Conservation (phyloP, 2,888 invertebrate genomes). For the Electrophaes corylata region DNA sequence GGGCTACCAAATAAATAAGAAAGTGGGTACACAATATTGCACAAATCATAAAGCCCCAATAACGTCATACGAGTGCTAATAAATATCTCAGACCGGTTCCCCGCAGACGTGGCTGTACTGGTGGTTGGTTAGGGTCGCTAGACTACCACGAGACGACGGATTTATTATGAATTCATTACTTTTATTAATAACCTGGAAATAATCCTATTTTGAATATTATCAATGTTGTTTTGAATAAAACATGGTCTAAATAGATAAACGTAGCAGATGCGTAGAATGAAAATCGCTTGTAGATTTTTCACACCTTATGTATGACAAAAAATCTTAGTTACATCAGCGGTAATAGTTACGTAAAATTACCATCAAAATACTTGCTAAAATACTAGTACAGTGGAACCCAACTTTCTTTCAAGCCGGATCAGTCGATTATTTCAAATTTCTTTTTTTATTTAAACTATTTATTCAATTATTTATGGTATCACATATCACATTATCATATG, state of each 20-base stretch:
- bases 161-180: constrained; percentile 17
- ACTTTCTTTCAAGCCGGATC: constrained; percentile 8
- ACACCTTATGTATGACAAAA: neutral
- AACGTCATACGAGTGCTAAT: constrained; percentile 24
- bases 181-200: constrained; percentile 24
- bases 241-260: constrained; percentile 7
- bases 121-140: constrained; percentile 27
- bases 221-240: constrained; percentile 20
- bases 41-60: constrained; percentile 35
- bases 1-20: constrained; percentile 22
- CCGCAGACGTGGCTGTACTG: constrained; percentile 11
- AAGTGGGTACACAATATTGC: constrained; percentile 30
- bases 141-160: constrained; percentile 33
- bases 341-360: neutral
- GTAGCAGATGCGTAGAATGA: neutral
- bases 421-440: neutral
- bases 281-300: neutral
- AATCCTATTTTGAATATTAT: constrained; percentile 12
- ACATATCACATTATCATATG: constrained; percentile 22
- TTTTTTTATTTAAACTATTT: neutral
- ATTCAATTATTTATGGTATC: constrained; percentile 1
- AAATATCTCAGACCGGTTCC: constrained; percentile 27
- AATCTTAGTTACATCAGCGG: neutral
- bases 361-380: neutral
- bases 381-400: no score